Evolutionary conservation across 2,888 invertebrate genomes (phyloP), one percentile per base, ranked within the genome.

Genomic region (Eudemis profundana): DNA sequence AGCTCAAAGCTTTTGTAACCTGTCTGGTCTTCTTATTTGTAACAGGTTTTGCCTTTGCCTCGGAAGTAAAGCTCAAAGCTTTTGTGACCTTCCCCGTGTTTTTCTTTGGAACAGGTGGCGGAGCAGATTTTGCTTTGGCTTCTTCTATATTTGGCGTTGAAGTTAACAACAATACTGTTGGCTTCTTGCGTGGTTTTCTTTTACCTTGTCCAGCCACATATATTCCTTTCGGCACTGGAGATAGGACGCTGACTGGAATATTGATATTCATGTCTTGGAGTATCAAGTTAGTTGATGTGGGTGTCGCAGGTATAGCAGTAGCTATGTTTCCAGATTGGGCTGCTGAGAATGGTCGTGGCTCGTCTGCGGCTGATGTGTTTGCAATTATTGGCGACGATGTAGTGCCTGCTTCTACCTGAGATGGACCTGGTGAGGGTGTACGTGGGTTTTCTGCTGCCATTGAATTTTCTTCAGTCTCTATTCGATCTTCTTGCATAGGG

Each of bases 191-290:
- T 69, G 69, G 70, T 65, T 71, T 72, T 64, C 71, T 61, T 74
- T 72, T 72, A 19, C 71, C 71, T 68, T 72, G 71, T 50, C 72
- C 71, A 70, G 67, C 56, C 42, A 72, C 69, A 68, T 66, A 69
- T 42, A 21, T 57, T 64, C 69, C 69, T 68, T 42, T 69, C 27
- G 67, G 70, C 23, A 70, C 68, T 65, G 70, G 70, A 49, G 70
- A 70, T 42, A 73, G 36, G 17, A 69, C 68, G 44, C 54, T 67
- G 54, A 68, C 42, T 64, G 72, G 68, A 68, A 70, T 62, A 40
- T 46, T 51, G 42, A 61, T 44, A 54, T 36, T 54, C 51, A 38
- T 40, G 12, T 61, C 23, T 61, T 53, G 54, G 27, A 53, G 61
- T 50, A 67, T 57, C 38, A 19, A 38, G n/a, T 19, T 54, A 50